These are phyloP conservation scores for Pedionomus torquatus DNA, from an alignment of 2,113 vertebrate species.

Conservation along the genomic window DNA sequence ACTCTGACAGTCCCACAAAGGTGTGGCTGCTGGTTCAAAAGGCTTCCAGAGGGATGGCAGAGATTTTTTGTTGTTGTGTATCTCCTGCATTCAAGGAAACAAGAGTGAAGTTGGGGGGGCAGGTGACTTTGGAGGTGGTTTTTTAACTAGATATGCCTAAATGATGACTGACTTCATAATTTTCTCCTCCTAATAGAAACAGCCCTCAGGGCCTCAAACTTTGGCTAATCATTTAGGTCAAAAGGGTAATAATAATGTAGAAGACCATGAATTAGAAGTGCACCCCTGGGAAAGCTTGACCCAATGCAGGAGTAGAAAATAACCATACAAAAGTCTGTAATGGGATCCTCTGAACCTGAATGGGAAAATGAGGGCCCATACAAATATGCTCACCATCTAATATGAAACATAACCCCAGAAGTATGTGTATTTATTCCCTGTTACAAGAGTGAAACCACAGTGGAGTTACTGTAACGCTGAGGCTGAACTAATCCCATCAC, in stretches of 20 bases:
- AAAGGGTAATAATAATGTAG: constrained; percentile 66
- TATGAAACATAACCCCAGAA: constrained; percentile 66
- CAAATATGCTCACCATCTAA: constrained; percentile 55
- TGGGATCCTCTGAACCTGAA: constrained; percentile 59
- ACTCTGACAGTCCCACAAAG: not conserved
- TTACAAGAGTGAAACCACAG: constrained; percentile 50
- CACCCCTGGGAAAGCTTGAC: constrained; percentile 58
- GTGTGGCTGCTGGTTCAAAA: not conserved
- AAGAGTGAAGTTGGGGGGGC: not conserved
- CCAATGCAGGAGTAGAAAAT: constrained; percentile 62
- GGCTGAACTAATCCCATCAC: constrained; percentile 66
- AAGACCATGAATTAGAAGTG: constrained; percentile 53
- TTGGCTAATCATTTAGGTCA: constrained; percentile 63
- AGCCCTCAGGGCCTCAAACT: constrained; percentile 50
- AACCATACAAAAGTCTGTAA: constrained; percentile 55
- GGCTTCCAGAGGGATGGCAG: not conserved
- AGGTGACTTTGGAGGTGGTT: not conserved
- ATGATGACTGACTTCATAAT: constrained; percentile 46
- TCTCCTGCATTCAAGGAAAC: not conserved
- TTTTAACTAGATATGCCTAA: constrained; percentile 26
- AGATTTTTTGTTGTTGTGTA: not conserved
- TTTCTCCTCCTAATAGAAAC: constrained; percentile 51
- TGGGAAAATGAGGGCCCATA: constrained; percentile 50
- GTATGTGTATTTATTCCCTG: constrained; percentile 60
- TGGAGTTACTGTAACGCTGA: constrained; percentile 56